A percentile compares a stretch with the other conserved stretches of the same genome.
These are phyloP conservation scores for Zootoca vivipara DNA, from an alignment of 2,113 vertebrate species.

Conservation along the genomic window DNA sequence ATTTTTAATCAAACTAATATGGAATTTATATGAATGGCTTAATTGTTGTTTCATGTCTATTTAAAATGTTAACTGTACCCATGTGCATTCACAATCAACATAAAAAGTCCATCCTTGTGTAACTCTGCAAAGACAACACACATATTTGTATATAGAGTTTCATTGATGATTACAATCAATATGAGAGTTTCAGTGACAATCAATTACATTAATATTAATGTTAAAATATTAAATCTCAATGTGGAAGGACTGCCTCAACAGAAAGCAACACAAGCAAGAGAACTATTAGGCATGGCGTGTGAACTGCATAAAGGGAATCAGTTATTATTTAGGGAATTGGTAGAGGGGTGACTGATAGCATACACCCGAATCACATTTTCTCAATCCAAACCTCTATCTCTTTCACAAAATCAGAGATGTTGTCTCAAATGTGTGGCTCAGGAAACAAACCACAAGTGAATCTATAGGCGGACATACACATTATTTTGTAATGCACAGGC, in stretches of 20 bases:
- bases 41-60: slow-evolving; percentile 21
- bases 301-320: not conserved
- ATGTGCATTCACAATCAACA: slow-evolving; percentile 36
- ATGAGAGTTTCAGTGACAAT: not conserved
- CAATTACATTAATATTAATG: not conserved
- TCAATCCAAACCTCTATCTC: not conserved
- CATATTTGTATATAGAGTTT: not conserved
- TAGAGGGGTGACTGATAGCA: not conserved
- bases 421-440: not conserved
- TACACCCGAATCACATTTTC: not conserved
- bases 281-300: not conserved
- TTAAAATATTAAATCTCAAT: not conserved
- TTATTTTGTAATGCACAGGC: not conserved
- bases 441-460: not conserved
- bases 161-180: slow-evolving; percentile 22
- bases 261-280: not conserved
- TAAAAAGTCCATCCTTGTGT: not conserved
- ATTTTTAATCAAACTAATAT: slow-evolving; percentile 23
- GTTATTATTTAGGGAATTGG: not conserved
- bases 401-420: not conserved
- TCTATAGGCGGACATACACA: not conserved
- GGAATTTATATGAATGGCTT: slow-evolving; percentile 31
- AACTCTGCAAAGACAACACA: not conserved
- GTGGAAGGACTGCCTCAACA: slow-evolving; percentile 11
- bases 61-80: not conserved